Conservation (phyloP, 2,888 invertebrate species). For the Pristionchus mayeri region DNA sequence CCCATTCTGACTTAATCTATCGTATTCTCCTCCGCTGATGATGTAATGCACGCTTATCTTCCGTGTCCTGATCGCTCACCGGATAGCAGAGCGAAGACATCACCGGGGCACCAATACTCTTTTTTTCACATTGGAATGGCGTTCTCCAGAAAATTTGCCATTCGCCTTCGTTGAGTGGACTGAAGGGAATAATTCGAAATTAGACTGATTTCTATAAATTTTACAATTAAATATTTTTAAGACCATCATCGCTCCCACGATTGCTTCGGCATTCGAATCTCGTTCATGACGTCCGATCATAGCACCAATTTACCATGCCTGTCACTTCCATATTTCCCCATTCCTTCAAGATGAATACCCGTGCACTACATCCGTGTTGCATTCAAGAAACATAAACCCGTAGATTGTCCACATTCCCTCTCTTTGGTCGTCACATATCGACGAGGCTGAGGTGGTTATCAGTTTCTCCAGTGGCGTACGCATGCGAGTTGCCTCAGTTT, state of each 20-base stretch:
- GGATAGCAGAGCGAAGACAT: constrained; percentile 94
- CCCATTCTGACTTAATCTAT: no score
- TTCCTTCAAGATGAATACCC: no score
- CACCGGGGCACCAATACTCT: constrained; percentile 93
- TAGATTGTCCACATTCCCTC: no score
- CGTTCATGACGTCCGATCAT: no score
- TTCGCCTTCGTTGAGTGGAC: constrained; percentile 85
- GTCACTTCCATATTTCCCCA: background rate
- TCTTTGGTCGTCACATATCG: constrained; percentile 84
- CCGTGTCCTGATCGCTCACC: no score
- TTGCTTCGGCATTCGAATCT: no score
- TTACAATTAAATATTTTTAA: no score
- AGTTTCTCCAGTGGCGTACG: constrained; percentile 83
- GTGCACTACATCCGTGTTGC: no score
- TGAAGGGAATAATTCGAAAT: no score
- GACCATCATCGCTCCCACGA: no score
- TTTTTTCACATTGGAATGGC: constrained; percentile 95
- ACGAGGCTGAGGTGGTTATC: constrained; percentile 93
- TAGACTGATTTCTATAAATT: no score
- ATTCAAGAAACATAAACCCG: no score
- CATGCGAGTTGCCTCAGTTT: constrained; percentile 85
- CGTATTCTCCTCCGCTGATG: background rate
- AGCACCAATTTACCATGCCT: background rate
- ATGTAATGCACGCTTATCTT: constrained; percentile 84
- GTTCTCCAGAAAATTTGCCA: constrained; percentile 91